A percentile compares a stretch with the other conserved stretches of the same genome.
phyloP scores from a whole-genome alignment of 2,113 vertebrate genomes.

The Daubentonia madagascariensis region DNA sequence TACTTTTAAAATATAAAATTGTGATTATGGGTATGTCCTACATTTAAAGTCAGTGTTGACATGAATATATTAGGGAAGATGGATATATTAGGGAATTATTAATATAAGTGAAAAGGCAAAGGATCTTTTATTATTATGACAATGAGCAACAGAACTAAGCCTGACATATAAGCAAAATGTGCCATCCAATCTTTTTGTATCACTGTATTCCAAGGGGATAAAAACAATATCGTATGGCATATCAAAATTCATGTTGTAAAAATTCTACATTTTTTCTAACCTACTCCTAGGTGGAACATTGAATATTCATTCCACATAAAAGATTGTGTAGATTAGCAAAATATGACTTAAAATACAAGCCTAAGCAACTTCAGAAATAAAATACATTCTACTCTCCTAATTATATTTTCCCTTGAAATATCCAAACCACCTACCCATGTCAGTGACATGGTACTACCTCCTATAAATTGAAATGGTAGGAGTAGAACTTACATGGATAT shows the following conservation, averaged over 20 bases:
- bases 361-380: neutral
- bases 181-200: neutral
- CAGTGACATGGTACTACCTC: neutral
- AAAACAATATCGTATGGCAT: neutral
- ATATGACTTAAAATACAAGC: neutral
- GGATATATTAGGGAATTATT: neutral
- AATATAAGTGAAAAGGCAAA: neutral
- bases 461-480: constrained; percentile 41
- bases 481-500: neutral
- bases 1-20: neutral
- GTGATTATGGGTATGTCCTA: neutral
- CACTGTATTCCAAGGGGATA: neutral
- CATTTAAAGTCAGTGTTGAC: neutral
- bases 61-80: neutral
- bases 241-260: neutral
- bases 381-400: neutral
- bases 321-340: neutral
- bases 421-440: neutral
- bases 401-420: constrained; percentile 29
- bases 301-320: neutral
- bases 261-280: neutral
- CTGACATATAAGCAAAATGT: neutral
- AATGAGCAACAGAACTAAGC: neutral
- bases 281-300: neutral
- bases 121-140: neutral